Percentiles rank a stretch among this genome's conserved stretches.
Conservation (phyloP, 1,140 invertebrate species). For the Nasonia vitripennis region DNA sequence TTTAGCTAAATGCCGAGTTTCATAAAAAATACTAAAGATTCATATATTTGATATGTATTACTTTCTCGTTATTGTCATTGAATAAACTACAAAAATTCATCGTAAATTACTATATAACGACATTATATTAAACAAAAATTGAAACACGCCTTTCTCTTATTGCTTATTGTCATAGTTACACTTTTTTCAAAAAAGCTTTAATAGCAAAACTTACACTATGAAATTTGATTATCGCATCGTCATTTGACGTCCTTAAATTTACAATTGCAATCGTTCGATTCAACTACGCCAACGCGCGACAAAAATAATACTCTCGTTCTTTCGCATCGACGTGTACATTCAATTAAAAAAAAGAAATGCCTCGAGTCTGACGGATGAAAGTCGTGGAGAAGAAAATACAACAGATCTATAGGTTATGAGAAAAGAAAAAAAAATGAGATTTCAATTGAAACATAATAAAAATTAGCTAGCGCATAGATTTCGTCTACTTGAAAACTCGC, state of each 20-base stretch:
- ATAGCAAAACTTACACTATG: constrained; percentile 7
- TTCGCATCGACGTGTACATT: constrained; percentile 28
- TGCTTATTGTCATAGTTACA: constrained; percentile 28
- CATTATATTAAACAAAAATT: neutral
- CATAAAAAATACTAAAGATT: neutral
- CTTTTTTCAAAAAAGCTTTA: constrained; percentile 13
- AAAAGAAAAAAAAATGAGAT: constrained; percentile 2
- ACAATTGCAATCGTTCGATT: constrained; percentile 23
- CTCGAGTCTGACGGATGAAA: constrained; percentile 6
- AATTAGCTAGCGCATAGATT: constrained; percentile 11
- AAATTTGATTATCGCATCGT: constrained; percentile 20
- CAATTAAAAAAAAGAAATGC: neutral
- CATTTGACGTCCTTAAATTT: neutral
- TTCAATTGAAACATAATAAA: constrained; percentile 8
- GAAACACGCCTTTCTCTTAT: constrained; percentile 1
- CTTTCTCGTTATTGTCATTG: constrained; percentile 19
- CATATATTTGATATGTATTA: constrained; percentile 11
- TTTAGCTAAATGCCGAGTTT: constrained; percentile 1
- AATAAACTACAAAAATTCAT: constrained; percentile 17
- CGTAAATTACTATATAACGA: neutral
- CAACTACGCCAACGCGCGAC: constrained; percentile 7
- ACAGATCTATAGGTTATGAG: neutral
- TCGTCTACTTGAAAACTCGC: constrained; percentile 23
- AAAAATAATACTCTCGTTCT: constrained; percentile 17
- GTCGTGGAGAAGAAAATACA: neutral